These are phyloP conservation scores for Musca domestica DNA, from an alignment of 1,140 invertebrate species.

Conservation along the genomic window DNA sequence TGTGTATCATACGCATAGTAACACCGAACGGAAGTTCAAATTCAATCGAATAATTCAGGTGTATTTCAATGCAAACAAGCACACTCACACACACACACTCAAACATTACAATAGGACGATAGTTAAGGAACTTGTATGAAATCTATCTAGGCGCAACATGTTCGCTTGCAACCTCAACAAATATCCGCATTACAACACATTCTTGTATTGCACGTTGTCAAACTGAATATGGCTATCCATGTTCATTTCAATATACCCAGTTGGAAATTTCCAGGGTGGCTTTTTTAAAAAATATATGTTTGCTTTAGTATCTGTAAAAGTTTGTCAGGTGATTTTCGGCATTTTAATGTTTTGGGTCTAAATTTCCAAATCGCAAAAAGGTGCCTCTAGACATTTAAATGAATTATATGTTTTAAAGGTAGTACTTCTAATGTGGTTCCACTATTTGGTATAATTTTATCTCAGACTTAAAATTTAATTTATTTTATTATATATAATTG, in stretches of 20 bases:
- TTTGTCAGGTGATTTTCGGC: neutral
- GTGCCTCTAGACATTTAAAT: no score
- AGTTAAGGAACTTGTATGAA: neutral
- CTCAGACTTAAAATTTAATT: no score
- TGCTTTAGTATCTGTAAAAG: neutral
- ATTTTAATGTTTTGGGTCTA: neutral
- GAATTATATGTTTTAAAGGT: no score
- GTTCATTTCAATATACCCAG: no score
- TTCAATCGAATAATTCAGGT: slow-evolving; percentile 3
- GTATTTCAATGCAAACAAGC: neutral
- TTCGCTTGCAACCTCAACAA: neutral
- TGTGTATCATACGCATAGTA: no score
- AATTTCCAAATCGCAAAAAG: no score
- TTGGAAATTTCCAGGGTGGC: no score
- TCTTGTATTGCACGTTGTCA: slow-evolving; percentile 5
- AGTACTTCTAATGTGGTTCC: no score
- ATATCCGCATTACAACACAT: slow-evolving; percentile 6
- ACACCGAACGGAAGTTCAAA: slow-evolving; percentile 13
- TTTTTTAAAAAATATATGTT: no score
- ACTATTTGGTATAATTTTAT: no score
- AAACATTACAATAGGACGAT: neutral
- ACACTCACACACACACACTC: neutral
- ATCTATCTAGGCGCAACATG: neutral
- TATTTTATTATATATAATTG: no score
- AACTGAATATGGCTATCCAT: neutral